Evolutionary conservation across 1,140 invertebrate species (phyloP).

Genomic region (Chionoecetes opilio): DNA sequence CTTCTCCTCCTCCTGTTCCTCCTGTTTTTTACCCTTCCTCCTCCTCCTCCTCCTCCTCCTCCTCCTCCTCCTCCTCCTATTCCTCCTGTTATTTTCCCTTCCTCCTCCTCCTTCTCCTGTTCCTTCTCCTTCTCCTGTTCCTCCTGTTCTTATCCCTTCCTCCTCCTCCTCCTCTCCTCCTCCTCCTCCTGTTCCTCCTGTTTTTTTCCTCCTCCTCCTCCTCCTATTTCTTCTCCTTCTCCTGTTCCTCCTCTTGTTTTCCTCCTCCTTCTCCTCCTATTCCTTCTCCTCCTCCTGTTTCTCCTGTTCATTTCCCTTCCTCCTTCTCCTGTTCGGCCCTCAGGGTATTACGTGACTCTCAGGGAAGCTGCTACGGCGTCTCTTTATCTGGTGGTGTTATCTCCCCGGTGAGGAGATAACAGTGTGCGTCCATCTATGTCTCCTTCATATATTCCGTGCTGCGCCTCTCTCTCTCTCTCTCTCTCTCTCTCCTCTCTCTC

Average conservation of each 20-base stretch:
- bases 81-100: not conserved
- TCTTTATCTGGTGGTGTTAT: not conserved
- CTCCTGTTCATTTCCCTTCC: not conserved
- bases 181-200: not conserved
- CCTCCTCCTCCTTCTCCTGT: not conserved
- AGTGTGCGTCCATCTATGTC: slow-evolving; percentile 5
- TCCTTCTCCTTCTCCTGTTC: not conserved
- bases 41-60: not conserved
- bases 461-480: not conserved
- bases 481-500: not conserved
- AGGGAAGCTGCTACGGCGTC: not conserved
- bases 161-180: not conserved
- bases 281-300: not conserved
- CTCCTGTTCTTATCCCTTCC: not conserved
- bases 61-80: not conserved
- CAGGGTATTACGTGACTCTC: not conserved
- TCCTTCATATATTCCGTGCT: not conserved
- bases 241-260: not conserved
- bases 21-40: not conserved
- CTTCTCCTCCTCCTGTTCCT: too few relatives aligned
- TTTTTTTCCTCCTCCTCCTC: not conserved
- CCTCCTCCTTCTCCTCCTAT: too few relatives aligned
- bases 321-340: not conserved
- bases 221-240: not conserved
- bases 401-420: not conserved